phyloP scores from a whole-genome alignment of 2,888 invertebrate species.

The Loripinus fragilis region DNA sequence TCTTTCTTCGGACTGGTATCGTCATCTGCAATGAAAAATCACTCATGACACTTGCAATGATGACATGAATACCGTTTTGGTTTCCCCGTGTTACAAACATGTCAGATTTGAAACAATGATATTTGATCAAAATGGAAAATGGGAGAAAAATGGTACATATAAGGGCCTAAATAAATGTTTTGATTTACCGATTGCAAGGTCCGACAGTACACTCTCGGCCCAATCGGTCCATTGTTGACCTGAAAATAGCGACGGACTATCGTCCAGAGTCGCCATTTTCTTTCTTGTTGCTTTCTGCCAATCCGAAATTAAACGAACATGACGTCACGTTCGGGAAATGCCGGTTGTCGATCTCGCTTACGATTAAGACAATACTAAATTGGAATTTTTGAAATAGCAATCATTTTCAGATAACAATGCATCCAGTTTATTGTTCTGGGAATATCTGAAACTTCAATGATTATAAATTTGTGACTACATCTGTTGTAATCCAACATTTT shows the following conservation, averaged over 20 bases:
- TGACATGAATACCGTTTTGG: conserved; percentile 32
- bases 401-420: too few species aligned
- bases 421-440: too few species aligned
- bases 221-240: conserved; percentile 83
- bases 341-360: conserved; percentile 35
- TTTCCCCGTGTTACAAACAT: conserved; percentile 58
- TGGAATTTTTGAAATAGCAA: too few species aligned
- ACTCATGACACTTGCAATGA: conserved; percentile 41
- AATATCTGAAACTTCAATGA: too few species aligned
- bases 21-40: conserved; percentile 65
- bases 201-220: conserved; percentile 78
- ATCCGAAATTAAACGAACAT: conserved; percentile 78
- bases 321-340: conserved; percentile 79
- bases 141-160: not conserved
- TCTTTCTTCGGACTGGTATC: conserved; percentile 51
- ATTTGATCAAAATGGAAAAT: not conserved
- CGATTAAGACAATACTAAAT: not conserved
- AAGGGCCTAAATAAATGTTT: conserved; percentile 5
- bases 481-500: too few species aligned
- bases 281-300: conserved; percentile 82
- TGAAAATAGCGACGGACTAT: conserved; percentile 83
- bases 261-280: conserved; percentile 84
- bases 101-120: conserved; percentile 20
- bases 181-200: conserved; percentile 71
- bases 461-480: too few species aligned